These are phyloP conservation scores for Microcebus ravelobensis DNA, from an alignment of 2,113 vertebrate genomes.

Conservation along the genomic window DNA sequence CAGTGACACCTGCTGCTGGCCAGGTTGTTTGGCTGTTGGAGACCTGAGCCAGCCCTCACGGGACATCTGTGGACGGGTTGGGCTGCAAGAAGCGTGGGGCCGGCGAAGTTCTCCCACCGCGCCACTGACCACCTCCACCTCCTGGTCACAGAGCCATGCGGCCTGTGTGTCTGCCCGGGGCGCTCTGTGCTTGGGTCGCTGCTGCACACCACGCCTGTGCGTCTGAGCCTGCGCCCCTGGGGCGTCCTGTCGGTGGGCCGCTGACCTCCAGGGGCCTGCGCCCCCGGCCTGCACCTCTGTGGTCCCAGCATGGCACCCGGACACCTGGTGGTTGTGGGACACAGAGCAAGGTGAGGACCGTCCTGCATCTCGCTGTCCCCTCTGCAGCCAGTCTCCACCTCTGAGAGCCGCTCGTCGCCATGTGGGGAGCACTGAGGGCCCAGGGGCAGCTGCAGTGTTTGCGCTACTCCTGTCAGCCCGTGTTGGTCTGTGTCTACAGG, in stretches of 20 bases:
- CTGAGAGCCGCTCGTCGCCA: not conserved
- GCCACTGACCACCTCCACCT: not conserved
- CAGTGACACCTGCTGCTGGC: not conserved
- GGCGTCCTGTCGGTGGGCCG: not conserved
- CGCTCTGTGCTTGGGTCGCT: too few species aligned
- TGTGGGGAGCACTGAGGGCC: accelerated
- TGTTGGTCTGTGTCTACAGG: accelerated
- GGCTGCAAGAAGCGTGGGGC: not conserved
- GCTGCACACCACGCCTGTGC: not conserved
- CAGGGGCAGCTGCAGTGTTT: accelerated
- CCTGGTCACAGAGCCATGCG: not conserved
- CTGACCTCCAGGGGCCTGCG: not conserved
- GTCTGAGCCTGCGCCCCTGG: not conserved
- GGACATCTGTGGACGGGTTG: not conserved
- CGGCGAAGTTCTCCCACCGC: not conserved
- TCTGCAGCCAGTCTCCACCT: not conserved
- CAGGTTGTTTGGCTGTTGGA: not conserved
- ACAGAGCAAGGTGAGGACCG: not conserved
- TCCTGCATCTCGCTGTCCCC: not conserved
- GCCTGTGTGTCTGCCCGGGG: not conserved
- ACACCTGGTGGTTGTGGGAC: not conserved
- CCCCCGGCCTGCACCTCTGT: not conserved
- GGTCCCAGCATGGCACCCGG: not conserved
- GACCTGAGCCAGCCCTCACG: too few species aligned
- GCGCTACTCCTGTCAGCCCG: accelerated